Percentiles rank a stretch among this genome's conserved stretches.
Evolutionary conservation across 2,888 invertebrate species (phyloP).

Genomic region (Aporophyla lueneburgensis): DNA sequence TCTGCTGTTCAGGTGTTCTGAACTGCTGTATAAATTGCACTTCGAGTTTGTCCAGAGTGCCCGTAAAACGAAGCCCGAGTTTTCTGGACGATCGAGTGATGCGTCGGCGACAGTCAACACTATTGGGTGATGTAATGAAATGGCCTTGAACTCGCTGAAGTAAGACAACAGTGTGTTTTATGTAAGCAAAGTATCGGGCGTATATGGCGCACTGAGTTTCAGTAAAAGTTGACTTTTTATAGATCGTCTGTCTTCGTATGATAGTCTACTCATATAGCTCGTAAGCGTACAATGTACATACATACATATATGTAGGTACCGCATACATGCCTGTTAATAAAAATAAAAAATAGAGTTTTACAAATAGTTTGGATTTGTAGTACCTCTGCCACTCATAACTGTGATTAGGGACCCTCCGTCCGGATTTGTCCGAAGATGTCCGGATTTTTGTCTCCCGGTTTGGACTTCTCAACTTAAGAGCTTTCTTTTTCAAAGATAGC

Average conservation of each 20-base stretch:
- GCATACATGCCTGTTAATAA: not conserved
- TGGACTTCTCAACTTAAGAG: not conserved
- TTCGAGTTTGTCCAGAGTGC: constrained; percentile 61
- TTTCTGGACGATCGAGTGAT: constrained; percentile 72
- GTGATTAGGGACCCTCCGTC: not conserved
- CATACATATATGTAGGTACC: too few species aligned
- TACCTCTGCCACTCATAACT: not conserved
- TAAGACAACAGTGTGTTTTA: constrained; percentile 31
- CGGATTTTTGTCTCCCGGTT: too few species aligned
- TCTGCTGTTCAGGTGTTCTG: too few species aligned
- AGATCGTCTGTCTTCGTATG: too few species aligned
- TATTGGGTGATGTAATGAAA: constrained; percentile 62
- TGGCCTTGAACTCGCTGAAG: constrained; percentile 63
- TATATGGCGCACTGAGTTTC: not conserved
- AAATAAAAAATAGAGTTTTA: not conserved
- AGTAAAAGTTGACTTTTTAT: not conserved
- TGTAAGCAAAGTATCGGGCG: constrained; percentile 9
- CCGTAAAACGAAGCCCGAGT: constrained; percentile 67
- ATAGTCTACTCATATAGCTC: not conserved
- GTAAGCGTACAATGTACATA: too few species aligned
- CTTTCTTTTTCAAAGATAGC: not conserved
- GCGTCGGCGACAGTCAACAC: constrained; percentile 62
- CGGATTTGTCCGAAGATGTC: not conserved
- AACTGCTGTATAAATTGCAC: not conserved
- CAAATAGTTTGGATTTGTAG: not conserved